Percentiles rank a stretch among this genome's conserved stretches.
These are phyloP conservation scores for Carpatolechia fugitivella DNA, from an alignment of 2,888 invertebrate species.

Conservation along the genomic window DNA sequence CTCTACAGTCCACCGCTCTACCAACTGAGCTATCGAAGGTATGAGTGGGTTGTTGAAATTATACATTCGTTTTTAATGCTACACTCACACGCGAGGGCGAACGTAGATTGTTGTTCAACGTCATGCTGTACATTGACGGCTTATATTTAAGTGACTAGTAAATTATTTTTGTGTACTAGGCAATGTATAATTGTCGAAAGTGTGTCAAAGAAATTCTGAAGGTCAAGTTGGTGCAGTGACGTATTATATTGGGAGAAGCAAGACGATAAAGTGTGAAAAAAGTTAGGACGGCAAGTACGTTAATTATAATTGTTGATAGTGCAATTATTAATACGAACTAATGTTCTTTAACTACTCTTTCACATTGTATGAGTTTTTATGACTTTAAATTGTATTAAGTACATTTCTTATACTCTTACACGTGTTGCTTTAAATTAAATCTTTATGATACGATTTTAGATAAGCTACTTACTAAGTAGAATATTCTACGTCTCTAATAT, in stretches of 20 bases:
- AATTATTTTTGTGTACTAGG: neutral
- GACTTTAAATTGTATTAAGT: too few species aligned
- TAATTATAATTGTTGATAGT: too few species aligned
- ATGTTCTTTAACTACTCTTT: too few species aligned
- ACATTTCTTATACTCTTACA: too few species aligned
- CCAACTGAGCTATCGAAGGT: conserved; percentile 78
- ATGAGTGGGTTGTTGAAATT: conserved; percentile 25
- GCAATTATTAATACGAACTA: too few species aligned
- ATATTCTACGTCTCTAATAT: too few species aligned
- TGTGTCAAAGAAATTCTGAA: neutral
- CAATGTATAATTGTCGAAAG: neutral
- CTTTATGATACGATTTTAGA: too few species aligned
- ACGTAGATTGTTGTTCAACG: neutral
- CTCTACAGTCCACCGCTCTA: conserved; percentile 72
- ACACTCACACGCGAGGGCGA: neutral
- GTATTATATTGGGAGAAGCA: neutral
- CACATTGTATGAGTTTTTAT: too few species aligned
- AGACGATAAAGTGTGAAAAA: neutral
- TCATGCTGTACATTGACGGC: neutral
- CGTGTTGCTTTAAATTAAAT: too few species aligned
- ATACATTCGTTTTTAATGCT: neutral
- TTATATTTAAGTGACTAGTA: neutral
- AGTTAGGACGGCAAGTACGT: neutral
- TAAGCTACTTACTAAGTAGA: too few species aligned
- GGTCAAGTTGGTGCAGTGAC: neutral